These are phyloP conservation scores for Achlya flavicornis DNA, from an alignment of 2,888 invertebrate species.

Conservation along the genomic window DNA sequence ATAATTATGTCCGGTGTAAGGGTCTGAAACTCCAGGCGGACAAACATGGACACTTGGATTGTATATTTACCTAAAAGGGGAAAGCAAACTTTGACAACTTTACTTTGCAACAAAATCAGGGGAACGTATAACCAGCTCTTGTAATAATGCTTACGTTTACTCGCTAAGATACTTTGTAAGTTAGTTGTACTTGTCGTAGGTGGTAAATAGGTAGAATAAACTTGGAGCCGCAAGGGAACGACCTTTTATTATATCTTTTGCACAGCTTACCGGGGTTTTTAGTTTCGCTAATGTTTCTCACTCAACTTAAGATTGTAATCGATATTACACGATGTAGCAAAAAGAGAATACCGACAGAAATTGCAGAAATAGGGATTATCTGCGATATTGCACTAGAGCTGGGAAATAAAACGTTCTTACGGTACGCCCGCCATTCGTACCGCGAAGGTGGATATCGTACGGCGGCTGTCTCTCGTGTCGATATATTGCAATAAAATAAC, in stretches of 20 bases:
- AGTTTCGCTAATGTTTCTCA: not conserved
- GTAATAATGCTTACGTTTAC: constrained; percentile 7
- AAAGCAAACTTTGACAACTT: constrained; percentile 12
- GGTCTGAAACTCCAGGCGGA: constrained; percentile 12
- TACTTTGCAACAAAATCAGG: constrained; percentile 11
- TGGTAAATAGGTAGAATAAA: not conserved
- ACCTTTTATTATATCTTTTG: not conserved
- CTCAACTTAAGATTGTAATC: constrained; percentile 30
- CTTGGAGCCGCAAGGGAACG: not conserved
- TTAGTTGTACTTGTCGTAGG: not conserved
- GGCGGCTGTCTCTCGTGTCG: constrained; percentile 37
- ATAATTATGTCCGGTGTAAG: constrained; percentile 13
- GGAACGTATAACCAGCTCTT: constrained; percentile 1
- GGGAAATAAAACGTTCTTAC: constrained; percentile 53
- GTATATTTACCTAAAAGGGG: constrained; percentile 14
- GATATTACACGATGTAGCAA: constrained; percentile 38
- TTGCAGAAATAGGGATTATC: constrained; percentile 63
- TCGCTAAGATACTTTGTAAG: constrained; percentile 4
- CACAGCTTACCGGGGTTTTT: not conserved
- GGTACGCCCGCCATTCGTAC: constrained; percentile 38
- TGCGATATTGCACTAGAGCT: constrained; percentile 51
- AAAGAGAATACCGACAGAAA: constrained; percentile 44
- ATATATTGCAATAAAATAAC: constrained; percentile 41
- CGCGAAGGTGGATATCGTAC: constrained; percentile 52
- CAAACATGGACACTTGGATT: constrained; percentile 10